phyloP scores from a whole-genome alignment of 2,113 vertebrate species.

The Fregetta grallaria region DNA sequence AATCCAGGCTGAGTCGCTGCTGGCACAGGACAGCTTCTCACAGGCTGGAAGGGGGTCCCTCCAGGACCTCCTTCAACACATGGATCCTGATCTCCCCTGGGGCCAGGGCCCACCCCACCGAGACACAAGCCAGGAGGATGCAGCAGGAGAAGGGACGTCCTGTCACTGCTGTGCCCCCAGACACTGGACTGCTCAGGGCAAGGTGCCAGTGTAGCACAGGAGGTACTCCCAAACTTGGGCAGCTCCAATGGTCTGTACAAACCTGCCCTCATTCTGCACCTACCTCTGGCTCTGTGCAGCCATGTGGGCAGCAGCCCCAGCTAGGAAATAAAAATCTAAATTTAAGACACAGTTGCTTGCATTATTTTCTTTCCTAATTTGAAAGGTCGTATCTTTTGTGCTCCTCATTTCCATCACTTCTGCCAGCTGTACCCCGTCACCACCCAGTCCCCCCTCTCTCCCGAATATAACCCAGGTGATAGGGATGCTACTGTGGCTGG shows the following conservation, averaged over 20 bases:
- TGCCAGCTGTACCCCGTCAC: not conserved
- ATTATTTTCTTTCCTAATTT: not conserved
- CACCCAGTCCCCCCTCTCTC: not conserved
- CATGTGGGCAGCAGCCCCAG: not conserved
- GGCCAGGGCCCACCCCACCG: not conserved
- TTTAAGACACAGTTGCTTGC: not conserved
- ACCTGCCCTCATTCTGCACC: not conserved
- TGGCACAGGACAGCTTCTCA: not conserved
- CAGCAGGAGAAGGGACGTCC: not conserved
- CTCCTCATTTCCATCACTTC: not conserved
- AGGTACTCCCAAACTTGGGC: not conserved
- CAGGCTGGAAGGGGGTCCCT: not conserved
- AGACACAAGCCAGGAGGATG: not conserved
- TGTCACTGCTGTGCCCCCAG: not conserved
- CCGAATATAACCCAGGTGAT: fast-evolving
- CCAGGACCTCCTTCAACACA: not conserved
- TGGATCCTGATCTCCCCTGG: not conserved
- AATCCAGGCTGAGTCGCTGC: no score
- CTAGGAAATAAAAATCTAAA: not conserved
- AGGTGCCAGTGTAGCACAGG: not conserved
- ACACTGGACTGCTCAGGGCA: not conserved
- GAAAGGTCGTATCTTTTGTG: not conserved
- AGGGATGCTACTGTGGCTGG: not conserved
- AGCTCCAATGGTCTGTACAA: not conserved
- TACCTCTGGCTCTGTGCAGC: not conserved